A percentile compares a stretch with the other conserved stretches of the same genome.
Conservation (phyloP, 2,888 invertebrate genomes). For the Schizaphis graminum region DNA sequence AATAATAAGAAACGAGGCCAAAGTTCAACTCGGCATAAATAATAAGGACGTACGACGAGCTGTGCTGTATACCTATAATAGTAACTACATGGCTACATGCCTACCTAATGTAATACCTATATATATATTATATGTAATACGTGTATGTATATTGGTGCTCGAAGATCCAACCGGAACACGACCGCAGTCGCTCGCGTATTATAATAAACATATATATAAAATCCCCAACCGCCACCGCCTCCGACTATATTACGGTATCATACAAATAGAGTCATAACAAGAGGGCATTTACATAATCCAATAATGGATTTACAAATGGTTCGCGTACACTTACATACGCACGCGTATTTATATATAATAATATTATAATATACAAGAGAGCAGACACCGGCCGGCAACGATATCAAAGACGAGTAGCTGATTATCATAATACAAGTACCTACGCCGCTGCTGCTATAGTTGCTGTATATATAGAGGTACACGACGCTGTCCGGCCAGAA, state of each 20-base stretch:
- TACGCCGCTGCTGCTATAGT: not conserved
- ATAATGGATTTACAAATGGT: conserved; percentile 65
- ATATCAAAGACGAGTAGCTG: conserved; percentile 62
- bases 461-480: not conserved
- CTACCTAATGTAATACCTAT: not conserved
- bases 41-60: conserved; percentile 40
- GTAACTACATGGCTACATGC: not conserved
- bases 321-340: not conserved
- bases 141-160: not conserved
- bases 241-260: not conserved
- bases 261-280: conserved; percentile 64
- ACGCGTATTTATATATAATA: not conserved
- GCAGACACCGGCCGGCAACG: conserved; percentile 28
- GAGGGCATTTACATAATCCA: conserved; percentile 63
- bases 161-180: conserved; percentile 51
- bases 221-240: not conserved
- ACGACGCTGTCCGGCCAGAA: not conserved
- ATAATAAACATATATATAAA: conserved; percentile 19
- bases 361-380: not conserved
- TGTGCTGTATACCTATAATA: not conserved
- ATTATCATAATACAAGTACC: conserved; percentile 64
- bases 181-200: not conserved
- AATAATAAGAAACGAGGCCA: conserved; percentile 48
- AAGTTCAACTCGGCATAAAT: conserved; percentile 47
- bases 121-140: not conserved